Evolutionary conservation across 1,140 invertebrate genomes (phyloP).

Genomic region (Drosophila nigromelanica): DNA sequence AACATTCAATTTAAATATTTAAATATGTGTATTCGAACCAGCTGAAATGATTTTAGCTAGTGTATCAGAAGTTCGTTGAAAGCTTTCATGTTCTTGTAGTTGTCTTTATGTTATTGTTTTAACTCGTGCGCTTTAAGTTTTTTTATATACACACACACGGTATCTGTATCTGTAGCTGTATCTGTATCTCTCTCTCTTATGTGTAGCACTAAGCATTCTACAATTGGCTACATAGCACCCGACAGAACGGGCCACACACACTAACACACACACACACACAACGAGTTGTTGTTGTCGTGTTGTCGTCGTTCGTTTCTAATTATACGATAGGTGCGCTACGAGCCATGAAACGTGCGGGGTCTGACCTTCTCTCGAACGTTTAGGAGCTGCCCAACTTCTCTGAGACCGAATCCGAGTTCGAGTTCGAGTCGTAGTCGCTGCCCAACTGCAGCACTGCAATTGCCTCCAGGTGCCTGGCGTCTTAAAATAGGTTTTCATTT

Average conservation of each 20-base stretch:
- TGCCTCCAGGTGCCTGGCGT: conserved; percentile 39
- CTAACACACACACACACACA: conserved; percentile 28
- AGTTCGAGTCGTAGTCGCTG: not conserved
- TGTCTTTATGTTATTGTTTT: conserved; percentile 24
- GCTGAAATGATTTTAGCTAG: not conserved
- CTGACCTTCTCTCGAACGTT: conserved; percentile 71
- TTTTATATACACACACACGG: conserved; percentile 12
- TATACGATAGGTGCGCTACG: conserved; percentile 81
- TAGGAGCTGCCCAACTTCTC: conserved; percentile 59
- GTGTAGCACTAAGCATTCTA: conserved; percentile 49
- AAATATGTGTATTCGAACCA: too few species aligned
- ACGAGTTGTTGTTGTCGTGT: conserved; percentile 54
- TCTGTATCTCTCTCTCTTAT: conserved; percentile 38
- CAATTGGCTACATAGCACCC: conserved; percentile 62
- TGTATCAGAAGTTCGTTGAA: not conserved
- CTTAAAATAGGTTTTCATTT: conserved; percentile 40
- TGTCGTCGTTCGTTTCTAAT: conserved; percentile 77
- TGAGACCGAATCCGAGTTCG: conserved; percentile 1
- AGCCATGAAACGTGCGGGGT: conserved; percentile 80
- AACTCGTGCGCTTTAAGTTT: conserved; percentile 16
- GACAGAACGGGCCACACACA: conserved; percentile 33
- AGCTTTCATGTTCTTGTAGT: not conserved
- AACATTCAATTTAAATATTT: too few species aligned
- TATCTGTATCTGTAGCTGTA: conserved; percentile 9
- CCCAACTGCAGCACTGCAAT: conserved; percentile 40